A percentile compares a stretch with the other conserved stretches of the same genome.
These are phyloP conservation scores for Arion vulgaris DNA, from an alignment of 1,140 invertebrate genomes.

Conservation along the genomic window DNA sequence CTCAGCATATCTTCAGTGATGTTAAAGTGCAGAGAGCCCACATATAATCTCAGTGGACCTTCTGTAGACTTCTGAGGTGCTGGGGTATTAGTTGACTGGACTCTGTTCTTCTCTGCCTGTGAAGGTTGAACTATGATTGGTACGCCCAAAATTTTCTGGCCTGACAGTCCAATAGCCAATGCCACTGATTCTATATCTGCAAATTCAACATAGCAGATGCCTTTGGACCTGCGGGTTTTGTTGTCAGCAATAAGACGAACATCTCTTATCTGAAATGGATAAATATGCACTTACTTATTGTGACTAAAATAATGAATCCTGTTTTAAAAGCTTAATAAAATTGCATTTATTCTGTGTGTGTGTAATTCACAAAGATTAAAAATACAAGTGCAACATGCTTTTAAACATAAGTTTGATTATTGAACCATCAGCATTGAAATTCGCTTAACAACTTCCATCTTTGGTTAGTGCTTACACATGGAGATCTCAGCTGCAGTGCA, in stretches of 20 bases:
- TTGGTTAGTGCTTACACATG: no score
- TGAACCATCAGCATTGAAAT: no score
- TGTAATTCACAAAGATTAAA: no score
- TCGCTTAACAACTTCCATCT: no score
- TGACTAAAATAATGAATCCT: no score
- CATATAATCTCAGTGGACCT: slow-evolving; percentile 96
- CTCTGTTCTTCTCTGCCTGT: slow-evolving; percentile 97
- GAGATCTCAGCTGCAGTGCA: no score
- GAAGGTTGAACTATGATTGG: slow-evolving; percentile 99
- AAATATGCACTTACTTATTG: neutral
- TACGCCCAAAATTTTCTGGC: slow-evolving; percentile 94
- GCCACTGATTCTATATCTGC: slow-evolving; percentile 97
- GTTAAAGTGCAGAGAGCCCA: slow-evolving; percentile 98
- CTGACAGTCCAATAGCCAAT: slow-evolving; percentile 93
- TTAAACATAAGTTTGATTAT: no score
- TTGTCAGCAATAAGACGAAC: slow-evolving; percentile 99
- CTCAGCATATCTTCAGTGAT: slow-evolving; percentile 99
- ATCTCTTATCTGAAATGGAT: slow-evolving; percentile 81
- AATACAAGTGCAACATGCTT: no score
- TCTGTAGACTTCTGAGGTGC: slow-evolving; percentile 70
- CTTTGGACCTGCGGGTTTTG: slow-evolving; percentile 98
- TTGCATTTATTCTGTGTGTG: no score
- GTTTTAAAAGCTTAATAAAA: no score
- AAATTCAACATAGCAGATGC: slow-evolving; percentile 99
- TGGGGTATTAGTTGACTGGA: slow-evolving; percentile 77